A percentile compares a stretch with the other conserved stretches of the same genome.
These are phyloP conservation scores for Shargacucullia verbasci DNA, from an alignment of 2,888 invertebrate species.

Conservation along the genomic window DNA sequence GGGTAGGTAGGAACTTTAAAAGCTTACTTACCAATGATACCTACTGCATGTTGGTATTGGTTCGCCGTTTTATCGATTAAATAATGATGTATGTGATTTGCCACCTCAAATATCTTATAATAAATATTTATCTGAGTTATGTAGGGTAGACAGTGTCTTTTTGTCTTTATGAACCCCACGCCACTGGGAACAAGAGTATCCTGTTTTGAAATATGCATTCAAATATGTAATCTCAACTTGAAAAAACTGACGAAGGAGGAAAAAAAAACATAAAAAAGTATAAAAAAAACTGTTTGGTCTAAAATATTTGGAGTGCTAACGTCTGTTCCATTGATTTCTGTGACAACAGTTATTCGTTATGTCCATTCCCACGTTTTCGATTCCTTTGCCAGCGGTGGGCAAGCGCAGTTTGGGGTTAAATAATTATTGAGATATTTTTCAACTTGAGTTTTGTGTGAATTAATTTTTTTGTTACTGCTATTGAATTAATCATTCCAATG, in stretches of 20 bases:
- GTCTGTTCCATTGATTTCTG: slow-evolving; percentile 45
- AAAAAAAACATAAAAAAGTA: slow-evolving; percentile 4
- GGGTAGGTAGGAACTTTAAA: too few relatives aligned
- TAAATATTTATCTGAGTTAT: too few relatives aligned
- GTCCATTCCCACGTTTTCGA: slow-evolving; percentile 77
- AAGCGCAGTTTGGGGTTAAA: slow-evolving; percentile 66
- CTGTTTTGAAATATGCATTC: too few relatives aligned
- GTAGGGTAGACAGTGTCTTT: too few relatives aligned
- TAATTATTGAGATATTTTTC: slow-evolving; percentile 66
- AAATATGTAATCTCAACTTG: too few relatives aligned
- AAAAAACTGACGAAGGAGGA: slow-evolving; percentile 5
- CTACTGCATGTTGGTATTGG: too few relatives aligned
- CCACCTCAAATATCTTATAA: too few relatives aligned
- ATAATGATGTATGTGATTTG: too few relatives aligned
- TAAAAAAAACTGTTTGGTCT: slow-evolving; percentile 4
- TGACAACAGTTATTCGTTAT: slow-evolving; percentile 61
- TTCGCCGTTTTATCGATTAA: too few relatives aligned
- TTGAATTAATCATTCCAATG: background rate
- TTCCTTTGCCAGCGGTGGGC: slow-evolving; percentile 54
- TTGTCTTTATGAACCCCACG: too few relatives aligned
- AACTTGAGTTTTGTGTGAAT: slow-evolving; percentile 28
- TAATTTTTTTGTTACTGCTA: slow-evolving; percentile 17
- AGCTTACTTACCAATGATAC: too few relatives aligned
- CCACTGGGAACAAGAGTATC: too few relatives aligned
- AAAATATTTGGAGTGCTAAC: slow-evolving; percentile 34